Evolutionary conservation across 1,140 invertebrate species (phyloP), one percentile per base, ranked within the genome.

Genomic region (Sitophilus oryzae): DNA sequence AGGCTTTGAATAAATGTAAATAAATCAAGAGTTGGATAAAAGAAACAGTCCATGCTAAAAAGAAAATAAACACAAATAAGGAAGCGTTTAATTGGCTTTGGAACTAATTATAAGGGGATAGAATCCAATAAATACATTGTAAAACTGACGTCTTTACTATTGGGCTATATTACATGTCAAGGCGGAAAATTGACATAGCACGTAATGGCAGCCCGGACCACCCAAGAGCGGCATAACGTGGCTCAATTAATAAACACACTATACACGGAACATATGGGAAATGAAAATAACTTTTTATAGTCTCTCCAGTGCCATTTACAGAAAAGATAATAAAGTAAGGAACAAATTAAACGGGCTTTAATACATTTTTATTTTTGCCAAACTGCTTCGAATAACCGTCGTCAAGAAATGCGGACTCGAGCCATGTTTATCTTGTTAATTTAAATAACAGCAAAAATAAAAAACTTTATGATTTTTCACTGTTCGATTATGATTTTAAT

Each of bases 221-320:
- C 52, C 52, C 52, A 55, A 35, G 52, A 21, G 52, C 22, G 19
- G 38, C 42, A 50, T 41, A 48, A 34, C 52, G 30, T 48, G 52
- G 44, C 20, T 48, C 38, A 55, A 55, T 55, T 55, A 55, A 55
- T 55, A 42, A 55, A 55, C 52, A 55, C 52, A 48, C 48, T 47
- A 19, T 48, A 48, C 35, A 43, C 38, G 45, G 46, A 25, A 37
- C 52, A 42, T 47, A 55, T 55, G 52, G 45, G 21, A 55, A 35
- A 55, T 55, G 44, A 55, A 47, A 55, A 47, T 55, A 55, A 55
- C 44, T 37, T 47, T 47, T 55, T 55, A 47, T 55, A 55, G 35
- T 3, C 10, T 21, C 45, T 30, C 11, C n/a, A n/a, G 41, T 20
- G 14, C 25, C 20, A 43, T 50, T 50, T 50, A 41, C 37, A 40